Base-by-base conservation (phyloP, 2,113 vertebrate species). In the Podiceps cristatus region DNA sequence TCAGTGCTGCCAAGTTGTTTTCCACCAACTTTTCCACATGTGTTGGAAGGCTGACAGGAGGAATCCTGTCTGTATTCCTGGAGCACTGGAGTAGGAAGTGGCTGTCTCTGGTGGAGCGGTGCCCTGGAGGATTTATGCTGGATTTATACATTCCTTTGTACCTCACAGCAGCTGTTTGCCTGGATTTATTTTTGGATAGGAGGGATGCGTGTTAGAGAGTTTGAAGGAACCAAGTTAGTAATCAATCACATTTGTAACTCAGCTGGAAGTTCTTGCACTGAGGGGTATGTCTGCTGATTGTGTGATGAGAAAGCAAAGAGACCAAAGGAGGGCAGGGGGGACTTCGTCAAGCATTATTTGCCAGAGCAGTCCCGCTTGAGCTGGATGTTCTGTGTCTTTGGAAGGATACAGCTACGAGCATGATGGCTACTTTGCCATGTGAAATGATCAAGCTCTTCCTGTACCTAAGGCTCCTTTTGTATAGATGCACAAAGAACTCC, bases 231-330 rank as follows among this genome's bases (percentile, higher is more conserved):
- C 45, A 76, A 93, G 74, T 90, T 81, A 86, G 63, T 93, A 83
- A 88, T 93, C 71, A 73, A 60, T 93, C 86, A 73, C 79, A 82
- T 88, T 92, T 80, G 75, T 80, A 86, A 80, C 91, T 80, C 91
- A 80, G 88, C 71, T 90, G 86, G 93, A 93, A 73, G 59, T 44
- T 90, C 55, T 90, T 60, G 18, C 78, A 23, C 1, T 47, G 45
- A 33, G 45, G 37, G 55, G 77, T 69, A 53, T n/a, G 45, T 92
- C 75, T 80, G 53, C 55, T 80, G 75, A 56, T 68, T 44, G 71
- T 95, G 86, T 91, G 79, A 92, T 76, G 86, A 69, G 72, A 91
- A 93, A 96, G 94, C 71, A 92, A 87, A 83, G 91, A 82, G 9
- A 92, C 77, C 37, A 92, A 92, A 95, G 67, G 62, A 59, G 59